Evolutionary conservation across 2,888 invertebrate genomes (phyloP).

Genomic region (Torymus texanus): DNA sequence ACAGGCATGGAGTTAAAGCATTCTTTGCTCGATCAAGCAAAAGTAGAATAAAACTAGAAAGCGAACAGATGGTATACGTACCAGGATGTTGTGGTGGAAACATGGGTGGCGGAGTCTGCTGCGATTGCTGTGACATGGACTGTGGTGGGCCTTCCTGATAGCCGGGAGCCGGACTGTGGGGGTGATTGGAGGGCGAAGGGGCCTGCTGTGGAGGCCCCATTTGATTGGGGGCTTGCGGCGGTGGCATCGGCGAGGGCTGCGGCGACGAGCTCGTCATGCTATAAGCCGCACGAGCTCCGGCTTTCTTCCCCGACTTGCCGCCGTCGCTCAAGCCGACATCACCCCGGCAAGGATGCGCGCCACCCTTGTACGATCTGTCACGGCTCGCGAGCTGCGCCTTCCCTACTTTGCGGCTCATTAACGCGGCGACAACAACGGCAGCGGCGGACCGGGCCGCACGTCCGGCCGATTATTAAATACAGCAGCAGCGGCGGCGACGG

Average conservation of each 20-base stretch:
- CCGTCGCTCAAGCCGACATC: conserved; percentile 50
- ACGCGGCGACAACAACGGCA: conserved; percentile 46
- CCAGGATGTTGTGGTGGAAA: conserved; percentile 62
- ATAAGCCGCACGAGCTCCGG: conserved; percentile 47
- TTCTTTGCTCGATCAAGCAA: too few relatives aligned
- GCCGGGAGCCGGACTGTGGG: conserved; percentile 70
- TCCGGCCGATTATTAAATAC: conserved; percentile 32
- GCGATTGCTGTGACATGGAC: conserved; percentile 54
- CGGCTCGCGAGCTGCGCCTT: conserved; percentile 48
- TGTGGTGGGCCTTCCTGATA: conserved; percentile 63
- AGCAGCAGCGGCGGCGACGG: conserved; percentile 7
- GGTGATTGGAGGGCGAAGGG: conserved; percentile 77
- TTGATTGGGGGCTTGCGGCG: conserved; percentile 84
- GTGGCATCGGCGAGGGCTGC: conserved; percentile 92
- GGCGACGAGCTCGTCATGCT: conserved; percentile 89
- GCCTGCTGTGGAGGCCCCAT: conserved; percentile 91
- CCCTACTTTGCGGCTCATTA: conserved; percentile 52
- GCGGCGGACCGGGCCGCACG: conserved; percentile 4
- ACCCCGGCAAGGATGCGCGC: conserved; percentile 46
- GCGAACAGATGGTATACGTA: neutral
- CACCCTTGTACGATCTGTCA: conserved; percentile 49
- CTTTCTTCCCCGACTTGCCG: conserved; percentile 30
- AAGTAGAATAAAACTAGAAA: too few relatives aligned
- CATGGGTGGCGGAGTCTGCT: conserved; percentile 63
- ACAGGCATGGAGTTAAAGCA: too few relatives aligned